Evolutionary conservation across 2,888 invertebrate species (phyloP), one percentile per base, ranked within the genome.

Genomic region (Cistogaster globosa): DNA sequence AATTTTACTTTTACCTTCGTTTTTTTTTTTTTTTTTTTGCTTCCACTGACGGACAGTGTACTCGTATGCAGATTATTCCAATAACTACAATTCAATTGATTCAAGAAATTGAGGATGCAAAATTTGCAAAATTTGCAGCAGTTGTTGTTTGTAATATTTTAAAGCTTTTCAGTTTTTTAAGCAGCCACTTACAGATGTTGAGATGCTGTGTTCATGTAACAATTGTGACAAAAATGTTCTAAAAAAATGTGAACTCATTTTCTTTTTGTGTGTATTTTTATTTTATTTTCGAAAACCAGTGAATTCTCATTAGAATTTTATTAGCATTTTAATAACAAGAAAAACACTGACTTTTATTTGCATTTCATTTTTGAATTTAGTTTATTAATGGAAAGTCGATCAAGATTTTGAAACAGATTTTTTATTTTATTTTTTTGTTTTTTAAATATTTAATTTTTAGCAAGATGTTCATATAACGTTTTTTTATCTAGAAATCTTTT

Each of bases 271-370:
- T 2, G 8, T 42, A 22, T 42, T 12, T 12, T 42, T 12, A 16
- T 16, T 48, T 7, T 48, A 16, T 16, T 9, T 16, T 16, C 2
- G 26, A 26, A 26, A 26, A 11, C 14, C 38, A 71, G 53, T 53
- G 51, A 60, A 77, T 77, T 69, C 16, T 42, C 6, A 55, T 69
- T 63, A 16, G 78, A 79, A 79, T 71, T 71, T 63, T 63, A 78
- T 78, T 71, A 51, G 71, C 63, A 79, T 79, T 57, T 71, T 57
- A 57, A 62, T 42, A 55, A 32, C 22, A 16, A 68, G 16, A 18
- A 74, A 74, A 55, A 32, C 75, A 75, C 65, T 75, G 75, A 67
- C 67, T 67, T 76, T 57, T 48, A 76, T 76, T 76, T 67, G 57
- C 67, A 67, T 76, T 58, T 57, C 57, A 48, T 48, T 48, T 48